phyloP scores from a whole-genome alignment of 2,797 vertebrate genomes.

The Oceanodroma leucorhoa region DNA sequence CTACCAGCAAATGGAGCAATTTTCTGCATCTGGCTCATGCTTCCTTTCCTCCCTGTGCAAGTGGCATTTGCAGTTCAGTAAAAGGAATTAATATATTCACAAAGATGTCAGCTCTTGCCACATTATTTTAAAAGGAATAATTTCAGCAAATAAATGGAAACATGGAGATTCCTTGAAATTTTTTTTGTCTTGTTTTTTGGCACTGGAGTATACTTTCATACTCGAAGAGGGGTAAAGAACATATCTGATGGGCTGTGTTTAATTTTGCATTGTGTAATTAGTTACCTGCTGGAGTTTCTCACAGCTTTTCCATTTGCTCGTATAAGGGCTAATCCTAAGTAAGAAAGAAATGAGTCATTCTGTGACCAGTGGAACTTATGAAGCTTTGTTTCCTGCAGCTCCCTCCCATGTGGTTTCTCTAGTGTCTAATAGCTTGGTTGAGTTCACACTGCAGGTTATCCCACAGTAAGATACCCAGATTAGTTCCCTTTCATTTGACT shows the following conservation, averaged over 20 bases:
- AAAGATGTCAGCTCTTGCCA: neutral
- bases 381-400: conserved; percentile 35
- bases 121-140: neutral
- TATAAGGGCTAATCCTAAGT: conserved; percentile 21
- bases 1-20: conserved; percentile 28
- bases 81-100: neutral
- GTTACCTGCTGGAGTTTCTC: conserved; percentile 59
- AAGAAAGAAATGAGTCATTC: conserved; percentile 33
- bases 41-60: neutral
- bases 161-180: neutral
- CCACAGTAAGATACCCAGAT: conserved; percentile 42
- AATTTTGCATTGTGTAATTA: conserved; percentile 53
- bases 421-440: conserved; percentile 49
- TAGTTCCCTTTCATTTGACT: conserved; percentile 57
- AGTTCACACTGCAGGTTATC: conserved; percentile 39
- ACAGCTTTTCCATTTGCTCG: conserved; percentile 42
- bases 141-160: neutral
- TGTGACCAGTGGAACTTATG: conserved; percentile 42
- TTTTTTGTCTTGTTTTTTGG: neutral
- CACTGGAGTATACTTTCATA: neutral
- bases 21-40: conserved; percentile 21
- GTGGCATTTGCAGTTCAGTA: neutral
- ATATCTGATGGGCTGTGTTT: neutral
- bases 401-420: conserved; percentile 38
- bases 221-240: neutral